These are phyloP conservation scores for Oryzias melastigma DNA, from an alignment of 2,113 vertebrate species.

Conservation along the genomic window DNA sequence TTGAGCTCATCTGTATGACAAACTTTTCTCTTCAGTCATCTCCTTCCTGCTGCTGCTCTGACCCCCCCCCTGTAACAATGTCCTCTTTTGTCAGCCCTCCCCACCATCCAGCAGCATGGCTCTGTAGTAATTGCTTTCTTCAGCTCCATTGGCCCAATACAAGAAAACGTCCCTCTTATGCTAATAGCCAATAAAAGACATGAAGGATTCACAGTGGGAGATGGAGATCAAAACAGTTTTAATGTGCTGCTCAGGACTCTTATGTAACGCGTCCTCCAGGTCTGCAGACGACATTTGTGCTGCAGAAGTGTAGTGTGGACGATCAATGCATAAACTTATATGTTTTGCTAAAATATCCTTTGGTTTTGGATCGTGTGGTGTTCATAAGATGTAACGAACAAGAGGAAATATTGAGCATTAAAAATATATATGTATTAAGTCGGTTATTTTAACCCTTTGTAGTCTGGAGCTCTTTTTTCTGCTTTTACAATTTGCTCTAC, in stretches of 20 bases:
- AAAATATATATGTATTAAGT: too few relatives aligned
- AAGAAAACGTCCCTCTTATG: constrained; percentile 55
- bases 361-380: too few relatives aligned
- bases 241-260: constrained; percentile 20
- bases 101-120: constrained; percentile 44
- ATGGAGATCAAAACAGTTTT: constrained; percentile 50
- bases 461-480: too few relatives aligned
- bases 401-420: too few relatives aligned
- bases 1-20: too few relatives aligned
- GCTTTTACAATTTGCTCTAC: too few relatives aligned
- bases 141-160: constrained; percentile 63
- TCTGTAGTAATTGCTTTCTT: constrained; percentile 68
- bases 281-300: constrained; percentile 30
- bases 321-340: too few relatives aligned
- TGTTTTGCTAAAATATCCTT: too few relatives aligned
- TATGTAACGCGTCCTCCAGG: constrained; percentile 17
- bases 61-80: constrained; percentile 29
- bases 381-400: too few relatives aligned
- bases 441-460: too few relatives aligned
- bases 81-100: constrained; percentile 36
- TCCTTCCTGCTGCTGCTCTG: constrained; percentile 11
- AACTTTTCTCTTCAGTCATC: not conserved
- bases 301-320: too few relatives aligned
- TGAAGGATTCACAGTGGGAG: constrained; percentile 52
- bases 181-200: constrained; percentile 62